Evolutionary conservation across 2,113 vertebrate species (phyloP).

Genomic region (Murina feae): DNA sequence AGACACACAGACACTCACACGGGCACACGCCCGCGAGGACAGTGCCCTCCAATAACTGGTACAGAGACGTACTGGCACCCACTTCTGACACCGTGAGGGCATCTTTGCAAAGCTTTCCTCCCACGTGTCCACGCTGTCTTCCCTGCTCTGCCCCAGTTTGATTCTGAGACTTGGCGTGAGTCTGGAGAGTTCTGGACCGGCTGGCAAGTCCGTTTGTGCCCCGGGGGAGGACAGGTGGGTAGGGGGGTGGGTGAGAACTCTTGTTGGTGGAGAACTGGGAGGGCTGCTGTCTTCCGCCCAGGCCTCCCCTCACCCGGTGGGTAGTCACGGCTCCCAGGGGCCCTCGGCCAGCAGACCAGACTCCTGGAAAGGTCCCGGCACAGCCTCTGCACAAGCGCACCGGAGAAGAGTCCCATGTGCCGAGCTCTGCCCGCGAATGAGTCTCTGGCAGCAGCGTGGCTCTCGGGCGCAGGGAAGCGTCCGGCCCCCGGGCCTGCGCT

Average conservation of each 20-base stretch:
- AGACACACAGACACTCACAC: constrained; percentile 44
- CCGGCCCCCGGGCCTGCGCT: constrained; percentile 80
- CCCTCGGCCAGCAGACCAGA: constrained; percentile 38
- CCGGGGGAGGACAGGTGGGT: constrained; percentile 4
- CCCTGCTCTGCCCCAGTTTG: background rate
- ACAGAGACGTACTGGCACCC: constrained; percentile 83
- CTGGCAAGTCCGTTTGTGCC: constrained; percentile 38
- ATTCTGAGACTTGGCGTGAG: constrained; percentile 26
- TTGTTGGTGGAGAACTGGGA: background rate
- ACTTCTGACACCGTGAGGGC: constrained; percentile 75
- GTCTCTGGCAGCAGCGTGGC: constrained; percentile 72
- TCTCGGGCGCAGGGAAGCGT: background rate
- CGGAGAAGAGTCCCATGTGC: background rate
- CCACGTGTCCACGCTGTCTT: constrained; percentile 40
- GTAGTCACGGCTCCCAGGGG: background rate
- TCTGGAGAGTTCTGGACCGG: constrained; percentile 48
- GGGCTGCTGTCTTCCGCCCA: background rate
- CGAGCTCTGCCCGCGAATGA: constrained; percentile 53
- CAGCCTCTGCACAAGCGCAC: background rate
- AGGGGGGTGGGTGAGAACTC: background rate
- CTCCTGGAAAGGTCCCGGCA: background rate
- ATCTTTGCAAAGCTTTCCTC: constrained; percentile 67
- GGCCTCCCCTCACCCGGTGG: constrained; percentile 35
- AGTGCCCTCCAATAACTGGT: constrained; percentile 80
- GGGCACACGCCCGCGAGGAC: constrained; percentile 63